Percentiles rank a stretch among this genome's conserved stretches.
phyloP scores from a whole-genome alignment of 2,888 invertebrate species.

The Hipparchia semele region DNA sequence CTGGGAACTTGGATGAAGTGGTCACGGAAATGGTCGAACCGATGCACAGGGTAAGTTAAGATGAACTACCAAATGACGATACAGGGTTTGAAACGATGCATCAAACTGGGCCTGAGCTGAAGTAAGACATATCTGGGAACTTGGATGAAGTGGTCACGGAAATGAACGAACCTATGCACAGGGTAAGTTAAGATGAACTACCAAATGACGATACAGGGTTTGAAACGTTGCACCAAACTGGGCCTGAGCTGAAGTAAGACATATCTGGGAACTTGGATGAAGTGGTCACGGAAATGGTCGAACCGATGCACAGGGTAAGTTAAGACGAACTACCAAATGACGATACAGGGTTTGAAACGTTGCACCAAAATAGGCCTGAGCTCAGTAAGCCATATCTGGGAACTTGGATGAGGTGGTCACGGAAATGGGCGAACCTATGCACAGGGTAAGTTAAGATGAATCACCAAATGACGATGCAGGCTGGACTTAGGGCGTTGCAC shows the following conservation, averaged over 20 bases:
- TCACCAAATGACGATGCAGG: neutral
- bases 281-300: conserved; percentile 94
- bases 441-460: conserved; percentile 88
- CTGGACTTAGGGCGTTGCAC: no score
- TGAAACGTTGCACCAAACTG: conserved; percentile 96
- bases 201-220: neutral
- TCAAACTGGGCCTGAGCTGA: conserved; percentile 98
- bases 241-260: conserved; percentile 98
- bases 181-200: conserved; percentile 84
- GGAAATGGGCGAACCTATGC: conserved; percentile 98
- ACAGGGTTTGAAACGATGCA: conserved; percentile 86
- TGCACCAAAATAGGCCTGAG: conserved; percentile 99
- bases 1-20: conserved; percentile 97
- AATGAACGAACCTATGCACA: conserved; percentile 98
- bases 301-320: conserved; percentile 98
- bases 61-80: neutral
- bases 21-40: conserved; percentile 97
- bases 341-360: conserved; percentile 70
- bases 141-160: conserved; percentile 96
- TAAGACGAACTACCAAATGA: neutral
- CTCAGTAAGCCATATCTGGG: conserved; percentile 98
- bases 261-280: conserved; percentile 99
- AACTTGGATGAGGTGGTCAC: conserved; percentile 97
- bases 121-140: conserved; percentile 99
- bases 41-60: conserved; percentile 94